A percentile compares a stretch with the other conserved stretches of the same genome.
Evolutionary conservation across 2,113 vertebrate species (phyloP).

Genomic region (Oreochromis niloticus): DNA sequence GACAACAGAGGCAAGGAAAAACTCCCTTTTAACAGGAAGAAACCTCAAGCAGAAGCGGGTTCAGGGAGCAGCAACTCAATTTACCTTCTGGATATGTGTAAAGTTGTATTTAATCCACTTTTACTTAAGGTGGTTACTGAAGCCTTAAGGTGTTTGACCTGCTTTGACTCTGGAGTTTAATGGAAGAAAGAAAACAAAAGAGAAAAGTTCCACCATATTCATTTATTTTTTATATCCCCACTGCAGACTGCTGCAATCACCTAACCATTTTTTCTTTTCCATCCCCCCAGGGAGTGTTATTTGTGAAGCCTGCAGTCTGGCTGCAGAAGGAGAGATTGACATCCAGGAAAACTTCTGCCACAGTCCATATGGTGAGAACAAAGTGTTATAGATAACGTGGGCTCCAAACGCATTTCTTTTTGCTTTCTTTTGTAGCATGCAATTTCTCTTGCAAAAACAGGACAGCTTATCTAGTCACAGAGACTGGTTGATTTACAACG

Average conservation of each 20-base stretch:
- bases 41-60: no score
- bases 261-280: neutral
- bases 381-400: neutral
- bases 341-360: constrained; percentile 69
- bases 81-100: no score
- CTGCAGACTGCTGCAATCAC: neutral
- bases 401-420: neutral
- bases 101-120: neutral
- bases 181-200: neutral
- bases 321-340: constrained; percentile 62
- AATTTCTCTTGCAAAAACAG: neutral
- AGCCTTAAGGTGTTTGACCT: neutral
- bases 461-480: neutral
- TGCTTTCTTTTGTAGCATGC: neutral
- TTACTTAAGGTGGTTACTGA: neutral
- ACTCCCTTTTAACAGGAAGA: no score
- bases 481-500: neutral
- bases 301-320: constrained; percentile 69
- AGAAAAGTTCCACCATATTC: neutral
- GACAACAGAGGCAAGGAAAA: no score
- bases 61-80: no score
- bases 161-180: neutral
- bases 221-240: neutral
- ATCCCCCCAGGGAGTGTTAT: constrained; percentile 46
- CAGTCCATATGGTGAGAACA: constrained; percentile 67